Conservation (phyloP, 2,888 invertebrate genomes). For the Eupithecia centaureata region DNA sequence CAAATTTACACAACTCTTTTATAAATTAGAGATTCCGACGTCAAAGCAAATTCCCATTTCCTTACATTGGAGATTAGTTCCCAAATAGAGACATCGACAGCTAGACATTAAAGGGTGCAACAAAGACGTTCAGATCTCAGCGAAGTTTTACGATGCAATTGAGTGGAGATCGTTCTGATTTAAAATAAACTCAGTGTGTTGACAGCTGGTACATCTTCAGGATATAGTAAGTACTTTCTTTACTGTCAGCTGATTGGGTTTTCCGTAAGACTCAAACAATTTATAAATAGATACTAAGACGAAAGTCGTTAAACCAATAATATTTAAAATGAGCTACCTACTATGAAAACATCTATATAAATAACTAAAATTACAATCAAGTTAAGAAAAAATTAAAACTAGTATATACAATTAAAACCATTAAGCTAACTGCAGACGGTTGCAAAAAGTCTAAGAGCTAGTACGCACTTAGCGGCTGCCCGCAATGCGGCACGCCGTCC, state of each 20-base stretch:
- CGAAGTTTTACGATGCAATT: constrained; percentile 35
- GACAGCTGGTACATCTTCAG: neutral
- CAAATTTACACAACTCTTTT: neutral
- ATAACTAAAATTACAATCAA: too few species aligned
- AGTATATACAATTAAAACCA: too few species aligned
- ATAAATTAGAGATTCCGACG: neutral
- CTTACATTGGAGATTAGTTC: constrained; percentile 13
- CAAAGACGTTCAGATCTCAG: constrained; percentile 21
- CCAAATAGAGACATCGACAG: constrained; percentile 17
- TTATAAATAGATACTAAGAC: too few species aligned
- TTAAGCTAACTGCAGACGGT: too few species aligned
- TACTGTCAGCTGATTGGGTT: neutral
- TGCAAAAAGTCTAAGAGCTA: too few species aligned
- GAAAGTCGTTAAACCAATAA: too few species aligned
- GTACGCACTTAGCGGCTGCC: too few species aligned
- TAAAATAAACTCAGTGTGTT: neutral
- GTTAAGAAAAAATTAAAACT: too few species aligned
- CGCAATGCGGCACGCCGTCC: too few species aligned
- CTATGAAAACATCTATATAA: too few species aligned
- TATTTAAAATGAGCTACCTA: too few species aligned
- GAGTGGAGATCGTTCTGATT: constrained; percentile 22
- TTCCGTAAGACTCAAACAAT: too few species aligned
- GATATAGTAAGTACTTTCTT: neutral
- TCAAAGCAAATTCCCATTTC: neutral
- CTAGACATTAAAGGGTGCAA: constrained; percentile 26